A percentile compares a stretch with the other conserved stretches of the same genome.
Conservation (phyloP, 2,888 invertebrate genomes). For the Stenodema calcarata region DNA sequence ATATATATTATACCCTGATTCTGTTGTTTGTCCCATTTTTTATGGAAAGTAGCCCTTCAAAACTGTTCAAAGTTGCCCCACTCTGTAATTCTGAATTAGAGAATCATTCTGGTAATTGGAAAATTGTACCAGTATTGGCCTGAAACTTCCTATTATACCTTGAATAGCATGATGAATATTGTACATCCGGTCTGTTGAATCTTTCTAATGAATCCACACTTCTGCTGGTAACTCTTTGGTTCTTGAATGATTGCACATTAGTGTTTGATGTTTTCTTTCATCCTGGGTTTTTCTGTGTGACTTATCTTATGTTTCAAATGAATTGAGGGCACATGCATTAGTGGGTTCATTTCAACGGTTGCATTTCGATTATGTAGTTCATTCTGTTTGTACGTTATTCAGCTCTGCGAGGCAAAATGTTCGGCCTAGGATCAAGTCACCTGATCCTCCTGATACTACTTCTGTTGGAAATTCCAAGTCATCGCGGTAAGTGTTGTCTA, state of each 20-base stretch:
- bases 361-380: background rate
- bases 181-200: no score
- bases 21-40: no score
- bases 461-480: slow-evolving; percentile 64
- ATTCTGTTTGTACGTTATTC: slow-evolving; percentile 20
- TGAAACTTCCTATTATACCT: no score
- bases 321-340: background rate
- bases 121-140: no score
- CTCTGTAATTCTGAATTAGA: no score
- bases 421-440: slow-evolving; percentile 59
- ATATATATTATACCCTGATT: no score
- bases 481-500: slow-evolving; percentile 61
- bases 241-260: background rate
- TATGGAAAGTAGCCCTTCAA: no score
- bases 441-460: slow-evolving; percentile 65
- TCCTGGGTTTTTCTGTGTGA: background rate
- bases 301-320: background rate
- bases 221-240: background rate
- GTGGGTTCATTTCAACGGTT: background rate
- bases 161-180: no score
- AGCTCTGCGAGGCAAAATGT: slow-evolving; percentile 49
- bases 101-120: no score
- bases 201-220: no score
- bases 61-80: no score
- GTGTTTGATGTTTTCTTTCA: background rate